Evolutionary conservation across 2,888 invertebrate genomes (phyloP), one percentile per base, ranked within the genome.

Genomic region (Prosapia bicincta): DNA sequence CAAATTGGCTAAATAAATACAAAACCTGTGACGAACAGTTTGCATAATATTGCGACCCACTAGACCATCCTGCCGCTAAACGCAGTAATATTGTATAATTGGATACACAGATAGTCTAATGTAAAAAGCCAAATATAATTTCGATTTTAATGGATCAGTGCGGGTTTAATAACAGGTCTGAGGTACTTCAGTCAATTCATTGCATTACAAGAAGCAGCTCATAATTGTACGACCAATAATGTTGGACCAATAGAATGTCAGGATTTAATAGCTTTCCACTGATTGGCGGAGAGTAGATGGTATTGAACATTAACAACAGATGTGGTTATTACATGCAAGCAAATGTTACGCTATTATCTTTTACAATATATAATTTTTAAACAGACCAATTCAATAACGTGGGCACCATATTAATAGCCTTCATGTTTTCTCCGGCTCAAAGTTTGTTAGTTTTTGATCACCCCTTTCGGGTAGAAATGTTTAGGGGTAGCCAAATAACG

Each of bases 151-250:
- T 73, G 68, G 67, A 68, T 68, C 73, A 32, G 30, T 69, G 74
- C 32, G 23, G 74, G 69, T 38, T 20, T 73, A 73, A 73, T 73
- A 26, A 66, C 68, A 20, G 26, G 68, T 54, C 54, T 20, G 26
- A 23, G 67, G 68, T 43, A 38, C 74, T 32, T 69, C 69, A 30
- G 65, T 74, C 74, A 69, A 74, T 74, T 74, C 74, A 74, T 74
- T 69, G 69, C 74, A 65, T 3, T n/a, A n/a, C 54, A 54, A 54
- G 54, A 54, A 54, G 54, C 54, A 20, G 20, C 20, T 74, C 74
- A 74, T 74, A 74, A 74, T 74, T 69, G 54, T 54, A 74, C 74
- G 66, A 66, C 69, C 69, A 65, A 74, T 74, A 74, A 74, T 69
- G 74, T 54, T 66, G 69, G 54, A 69, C 74, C 74, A 74, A 74